A percentile compares a stretch with the other conserved stretches of the same genome.
phyloP scores from a whole-genome alignment of 2,113 vertebrate genomes.

The Lophochroa leadbeateri region DNA sequence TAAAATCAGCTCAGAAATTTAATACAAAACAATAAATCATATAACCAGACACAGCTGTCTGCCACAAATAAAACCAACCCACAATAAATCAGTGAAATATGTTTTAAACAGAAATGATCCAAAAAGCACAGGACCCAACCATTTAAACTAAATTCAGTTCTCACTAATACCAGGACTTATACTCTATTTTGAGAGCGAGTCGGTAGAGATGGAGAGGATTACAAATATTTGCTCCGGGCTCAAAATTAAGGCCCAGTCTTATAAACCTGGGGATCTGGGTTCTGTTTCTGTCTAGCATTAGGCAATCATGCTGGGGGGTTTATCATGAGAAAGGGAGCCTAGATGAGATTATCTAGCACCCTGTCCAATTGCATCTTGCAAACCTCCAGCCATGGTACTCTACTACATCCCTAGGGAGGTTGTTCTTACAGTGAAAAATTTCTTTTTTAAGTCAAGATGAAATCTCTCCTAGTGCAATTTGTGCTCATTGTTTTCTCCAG shows the following conservation, averaged over 20 bases:
- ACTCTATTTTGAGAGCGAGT: not conserved
- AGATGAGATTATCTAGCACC: not conserved
- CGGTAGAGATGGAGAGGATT: not conserved
- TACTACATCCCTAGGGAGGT: not conserved
- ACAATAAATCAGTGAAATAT: not conserved
- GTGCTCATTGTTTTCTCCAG: not conserved
- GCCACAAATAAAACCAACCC: not conserved
- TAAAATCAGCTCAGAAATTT: not conserved
- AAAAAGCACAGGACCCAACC: not conserved
- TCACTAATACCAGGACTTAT: not conserved
- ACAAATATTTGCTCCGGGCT: not conserved
- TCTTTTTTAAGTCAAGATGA: not conserved
- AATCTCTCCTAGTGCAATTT: not conserved
- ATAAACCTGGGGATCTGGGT: not conserved
- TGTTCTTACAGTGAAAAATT: not conserved
- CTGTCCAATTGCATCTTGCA: not conserved
- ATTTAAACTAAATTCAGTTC: not conserved
- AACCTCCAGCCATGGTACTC: not conserved
- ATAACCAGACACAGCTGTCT: not conserved
- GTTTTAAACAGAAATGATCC: not conserved
- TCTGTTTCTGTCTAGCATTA: not conserved
- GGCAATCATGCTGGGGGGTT: not conserved
- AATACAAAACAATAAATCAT: not conserved
- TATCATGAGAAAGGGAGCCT: not conserved
- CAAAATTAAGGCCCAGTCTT: not conserved